A percentile compares a stretch with the other conserved stretches of the same genome.
Evolutionary conservation across 2,797 vertebrate genomes (phyloP).

Genomic region (Sciurus vulgaris): DNA sequence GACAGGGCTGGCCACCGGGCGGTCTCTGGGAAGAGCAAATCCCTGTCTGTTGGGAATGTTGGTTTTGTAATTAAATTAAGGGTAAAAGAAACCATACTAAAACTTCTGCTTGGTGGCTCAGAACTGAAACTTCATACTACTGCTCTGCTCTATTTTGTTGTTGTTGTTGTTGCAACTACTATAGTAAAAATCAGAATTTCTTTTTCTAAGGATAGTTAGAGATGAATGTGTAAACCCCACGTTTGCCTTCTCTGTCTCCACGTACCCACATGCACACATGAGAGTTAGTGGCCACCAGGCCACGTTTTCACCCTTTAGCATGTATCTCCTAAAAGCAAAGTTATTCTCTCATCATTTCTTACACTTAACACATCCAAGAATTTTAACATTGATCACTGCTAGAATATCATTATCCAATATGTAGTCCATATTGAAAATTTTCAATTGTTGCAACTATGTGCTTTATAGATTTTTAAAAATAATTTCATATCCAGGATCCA

Average conservation of each 20-base stretch:
- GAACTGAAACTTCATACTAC: background rate
- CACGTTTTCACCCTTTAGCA: background rate
- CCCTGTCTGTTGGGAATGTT: background rate
- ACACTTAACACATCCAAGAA: background rate
- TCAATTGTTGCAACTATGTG: background rate
- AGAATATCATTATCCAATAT: background rate
- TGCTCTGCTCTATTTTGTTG: background rate
- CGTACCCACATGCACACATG: fast-evolving
- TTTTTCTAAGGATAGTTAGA: background rate
- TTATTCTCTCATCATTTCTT: background rate
- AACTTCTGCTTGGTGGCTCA: background rate
- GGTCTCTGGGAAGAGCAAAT: background rate
- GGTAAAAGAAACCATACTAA: background rate
- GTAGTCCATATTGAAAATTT: background rate
- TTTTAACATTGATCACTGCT: background rate
- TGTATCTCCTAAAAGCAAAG: conserved; percentile 11
- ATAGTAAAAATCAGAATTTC: conserved; percentile 33
- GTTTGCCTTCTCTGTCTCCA: background rate
- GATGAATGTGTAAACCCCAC: conserved; percentile 13
- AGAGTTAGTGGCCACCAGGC: background rate
- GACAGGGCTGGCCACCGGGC: background rate
- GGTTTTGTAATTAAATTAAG: conserved; percentile 60
- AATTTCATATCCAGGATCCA: background rate
- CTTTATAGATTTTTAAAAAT: conserved; percentile 18
- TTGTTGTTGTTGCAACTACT: background rate